Evolutionary conservation across 2,113 vertebrate genomes (phyloP).

Genomic region (Rhinogobius similis): DNA sequence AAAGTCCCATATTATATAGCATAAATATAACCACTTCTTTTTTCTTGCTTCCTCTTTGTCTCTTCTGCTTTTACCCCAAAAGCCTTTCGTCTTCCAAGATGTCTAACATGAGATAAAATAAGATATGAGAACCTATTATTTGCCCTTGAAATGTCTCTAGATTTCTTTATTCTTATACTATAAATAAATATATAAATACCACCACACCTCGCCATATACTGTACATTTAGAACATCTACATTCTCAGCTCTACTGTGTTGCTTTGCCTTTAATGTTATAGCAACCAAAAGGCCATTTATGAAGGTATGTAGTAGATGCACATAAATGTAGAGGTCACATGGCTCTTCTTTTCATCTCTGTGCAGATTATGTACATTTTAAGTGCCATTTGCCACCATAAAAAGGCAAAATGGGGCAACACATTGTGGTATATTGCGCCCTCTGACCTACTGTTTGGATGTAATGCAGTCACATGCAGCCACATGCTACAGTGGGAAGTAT

Average conservation of each 20-base stretch:
- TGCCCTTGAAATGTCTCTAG: too few species aligned
- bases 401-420: neutral
- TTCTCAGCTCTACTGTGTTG: too few species aligned
- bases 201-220: neutral
- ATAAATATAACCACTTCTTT: neutral
- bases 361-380: slow-evolving; percentile 9
- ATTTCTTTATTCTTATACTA: too few species aligned
- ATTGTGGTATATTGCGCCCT: slow-evolving; percentile 9
- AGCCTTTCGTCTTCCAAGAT: neutral
- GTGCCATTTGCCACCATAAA: neutral
- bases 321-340: neutral
- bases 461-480: slow-evolving; percentile 50
- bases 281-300: too few species aligned
- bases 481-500: slow-evolving; percentile 51
- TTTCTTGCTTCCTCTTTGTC: neutral
- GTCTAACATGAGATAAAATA: too few species aligned
- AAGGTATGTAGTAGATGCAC: neutral
- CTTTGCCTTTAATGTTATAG: too few species aligned
- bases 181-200: too few species aligned
- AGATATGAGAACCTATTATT: too few species aligned
- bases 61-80: neutral
- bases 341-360: neutral
- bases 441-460: slow-evolving; percentile 34
- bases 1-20: neutral
- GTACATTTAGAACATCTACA: too few species aligned